Base-by-base conservation (phyloP, 2,113 vertebrate genomes). In the Thalassarche chlororhynchos region DNA sequence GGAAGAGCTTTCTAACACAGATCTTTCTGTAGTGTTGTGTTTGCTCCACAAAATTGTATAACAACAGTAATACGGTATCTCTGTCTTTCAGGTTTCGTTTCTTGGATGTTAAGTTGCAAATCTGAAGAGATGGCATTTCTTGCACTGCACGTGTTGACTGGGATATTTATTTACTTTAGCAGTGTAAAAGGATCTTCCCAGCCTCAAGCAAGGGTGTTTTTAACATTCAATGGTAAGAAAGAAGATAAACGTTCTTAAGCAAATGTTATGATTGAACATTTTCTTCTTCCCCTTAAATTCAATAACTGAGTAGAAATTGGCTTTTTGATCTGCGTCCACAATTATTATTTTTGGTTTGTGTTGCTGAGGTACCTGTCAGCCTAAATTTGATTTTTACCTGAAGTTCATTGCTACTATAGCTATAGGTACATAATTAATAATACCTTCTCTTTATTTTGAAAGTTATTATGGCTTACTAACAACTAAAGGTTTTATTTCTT, bases 151-250 rank as follows among this genome's bases (percentile, higher is more conserved):
- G 1, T 97, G 89, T 95, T 98, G 96, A 89, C 98, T 88, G 98
- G 98, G 88, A 84, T 98, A 94, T 98, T 98, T 97, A 91, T 98
- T 95, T 98, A 93, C 92, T 97, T 96, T 70, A 44, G 89, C 91
- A 91, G 76, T 90, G 98, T 96, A 47, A 96, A 95, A 96, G 98
- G 98, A 98, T 98, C 98, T 77, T 94, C 97, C 51, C 98, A 98
- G 97, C 98, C 98, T 70, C 98, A 98, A 97, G 98, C 98, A 87
- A 98, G 98, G 89, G 98, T 99, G 77, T 98, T 98, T 91, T 91
- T 99, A 96, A 98, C 98, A 69, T 98, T 98, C 95, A 98, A 97
- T 96, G 98, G 98, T 98, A 98, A 99, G 98, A 98, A 86, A 97
- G 17, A 91, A 96, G 88, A 97, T 93, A 96, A 97, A 97, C 65